A percentile compares a stretch with the other conserved stretches of the same genome.
Conservation (phyloP, 2,113 vertebrate species). For the Charadrius vociferus region DNA sequence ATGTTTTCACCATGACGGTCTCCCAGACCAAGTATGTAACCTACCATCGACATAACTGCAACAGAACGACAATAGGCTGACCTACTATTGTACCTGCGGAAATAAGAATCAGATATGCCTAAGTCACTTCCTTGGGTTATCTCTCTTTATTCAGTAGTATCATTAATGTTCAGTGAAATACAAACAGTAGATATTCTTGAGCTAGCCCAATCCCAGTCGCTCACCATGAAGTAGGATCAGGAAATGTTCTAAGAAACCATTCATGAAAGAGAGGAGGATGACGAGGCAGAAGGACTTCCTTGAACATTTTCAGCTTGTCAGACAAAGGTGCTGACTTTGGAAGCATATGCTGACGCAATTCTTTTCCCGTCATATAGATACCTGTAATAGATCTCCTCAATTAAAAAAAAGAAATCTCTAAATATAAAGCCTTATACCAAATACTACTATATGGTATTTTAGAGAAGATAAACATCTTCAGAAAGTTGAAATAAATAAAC, state of each 20-base stretch:
- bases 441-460: not conserved
- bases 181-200: not conserved
- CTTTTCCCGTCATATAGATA: slow-evolving; percentile 91
- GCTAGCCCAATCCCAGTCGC: not conserved
- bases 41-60: slow-evolving; percentile 99
- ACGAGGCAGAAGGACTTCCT: slow-evolving; percentile 89
- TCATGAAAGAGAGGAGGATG: slow-evolving; percentile 93
- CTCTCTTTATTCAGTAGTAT: not conserved
- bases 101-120: not conserved
- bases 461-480: not conserved
- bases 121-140: not conserved
- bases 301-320: slow-evolving; percentile 92
- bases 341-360: slow-evolving; percentile 91
- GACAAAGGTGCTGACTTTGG: slow-evolving; percentile 87
- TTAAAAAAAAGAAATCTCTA: not conserved
- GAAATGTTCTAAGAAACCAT: slow-evolving; percentile 96
- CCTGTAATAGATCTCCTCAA: slow-evolving; percentile 71
- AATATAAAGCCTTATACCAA: not conserved
- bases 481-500: not conserved
- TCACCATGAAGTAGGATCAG: slow-evolving; percentile 95
- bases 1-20: slow-evolving; percentile 98
- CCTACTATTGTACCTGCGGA: slow-evolving; percentile 92
- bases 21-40: slow-evolving; percentile 94
- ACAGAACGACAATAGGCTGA: slow-evolving; percentile 95
- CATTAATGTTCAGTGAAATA: not conserved